phyloP scores from a whole-genome alignment of 2,797 vertebrate species.

The Tamandua tetradactyla region DNA sequence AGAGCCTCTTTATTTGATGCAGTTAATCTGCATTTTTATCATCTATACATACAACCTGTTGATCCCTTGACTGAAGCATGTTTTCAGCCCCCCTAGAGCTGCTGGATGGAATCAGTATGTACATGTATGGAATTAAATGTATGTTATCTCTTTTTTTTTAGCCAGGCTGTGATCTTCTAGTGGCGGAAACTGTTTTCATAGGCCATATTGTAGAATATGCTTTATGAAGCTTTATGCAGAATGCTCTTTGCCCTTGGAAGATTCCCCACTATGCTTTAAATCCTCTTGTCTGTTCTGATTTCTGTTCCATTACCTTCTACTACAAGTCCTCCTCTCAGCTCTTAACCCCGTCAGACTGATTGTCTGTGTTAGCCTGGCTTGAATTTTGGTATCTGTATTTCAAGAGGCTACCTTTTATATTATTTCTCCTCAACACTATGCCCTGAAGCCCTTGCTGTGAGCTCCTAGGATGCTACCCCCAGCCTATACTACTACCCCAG shows the following conservation, averaged over 20 bases:
- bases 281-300: slow-evolving; percentile 31
- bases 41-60: background rate
- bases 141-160: background rate
- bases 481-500: background rate
- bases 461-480: background rate
- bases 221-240: background rate
- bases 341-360: background rate
- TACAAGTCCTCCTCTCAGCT: background rate
- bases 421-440: background rate
- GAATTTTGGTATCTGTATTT: slow-evolving; percentile 10
- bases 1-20: background rate
- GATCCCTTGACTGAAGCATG: background rate
- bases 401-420: background rate
- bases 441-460: background rate
- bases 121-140: background rate
- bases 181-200: background rate
- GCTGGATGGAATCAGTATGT: background rate
- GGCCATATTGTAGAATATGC: background rate
- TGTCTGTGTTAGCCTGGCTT: background rate
- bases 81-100: background rate
- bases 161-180: background rate
- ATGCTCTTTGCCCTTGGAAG: background rate
- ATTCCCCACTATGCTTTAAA: background rate
- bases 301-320: background rate
- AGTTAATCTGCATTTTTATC: background rate